Evolutionary conservation across 2,113 vertebrate genomes (phyloP).

Genomic region (Siniperca knerii): DNA sequence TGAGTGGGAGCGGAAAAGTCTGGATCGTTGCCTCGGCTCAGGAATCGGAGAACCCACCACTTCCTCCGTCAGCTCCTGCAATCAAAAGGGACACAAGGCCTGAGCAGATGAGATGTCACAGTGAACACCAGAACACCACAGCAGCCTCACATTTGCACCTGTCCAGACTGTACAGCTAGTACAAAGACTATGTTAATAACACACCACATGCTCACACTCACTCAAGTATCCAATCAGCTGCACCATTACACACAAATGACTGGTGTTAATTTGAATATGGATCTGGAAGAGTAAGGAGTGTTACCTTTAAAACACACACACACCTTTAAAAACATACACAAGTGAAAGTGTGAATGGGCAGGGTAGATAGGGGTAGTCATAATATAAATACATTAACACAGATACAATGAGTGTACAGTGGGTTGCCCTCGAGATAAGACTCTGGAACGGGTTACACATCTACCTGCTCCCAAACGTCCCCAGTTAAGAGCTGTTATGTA

Average conservation of each 20-base stretch:
- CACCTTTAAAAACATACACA: conserved; percentile 29
- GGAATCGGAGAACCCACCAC: conserved; percentile 91
- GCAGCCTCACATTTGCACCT: conserved; percentile 41
- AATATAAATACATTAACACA: conserved; percentile 34
- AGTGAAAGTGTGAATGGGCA: conserved; percentile 44
- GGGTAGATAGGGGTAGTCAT: conserved; percentile 17
- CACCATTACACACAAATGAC: conserved; percentile 33
- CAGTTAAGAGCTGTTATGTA: conserved; percentile 59
- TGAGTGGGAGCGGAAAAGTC: conserved; percentile 94
- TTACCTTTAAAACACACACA: conserved; percentile 5
- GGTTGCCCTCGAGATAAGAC: conserved; percentile 49
- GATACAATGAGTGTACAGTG: conserved; percentile 41
- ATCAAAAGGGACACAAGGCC: conserved; percentile 3
- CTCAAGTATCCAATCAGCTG: conserved; percentile 20
- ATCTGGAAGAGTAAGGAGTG: conserved; percentile 37
- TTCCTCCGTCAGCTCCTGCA: conserved; percentile 86
- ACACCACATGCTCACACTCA: conserved; percentile 64
- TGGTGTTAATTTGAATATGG: conserved; percentile 66
- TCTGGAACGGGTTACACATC: conserved; percentile 49
- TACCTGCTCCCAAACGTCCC: conserved; percentile 48
- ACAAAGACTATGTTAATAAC: conserved; percentile 65
- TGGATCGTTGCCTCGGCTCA: conserved; percentile 92
- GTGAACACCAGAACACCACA: conserved; percentile 10
- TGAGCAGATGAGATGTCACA: background rate
- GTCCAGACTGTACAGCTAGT: conserved; percentile 16